phyloP scores from a whole-genome alignment of 2,113 vertebrate species.

The Gallinago undulata region DNA sequence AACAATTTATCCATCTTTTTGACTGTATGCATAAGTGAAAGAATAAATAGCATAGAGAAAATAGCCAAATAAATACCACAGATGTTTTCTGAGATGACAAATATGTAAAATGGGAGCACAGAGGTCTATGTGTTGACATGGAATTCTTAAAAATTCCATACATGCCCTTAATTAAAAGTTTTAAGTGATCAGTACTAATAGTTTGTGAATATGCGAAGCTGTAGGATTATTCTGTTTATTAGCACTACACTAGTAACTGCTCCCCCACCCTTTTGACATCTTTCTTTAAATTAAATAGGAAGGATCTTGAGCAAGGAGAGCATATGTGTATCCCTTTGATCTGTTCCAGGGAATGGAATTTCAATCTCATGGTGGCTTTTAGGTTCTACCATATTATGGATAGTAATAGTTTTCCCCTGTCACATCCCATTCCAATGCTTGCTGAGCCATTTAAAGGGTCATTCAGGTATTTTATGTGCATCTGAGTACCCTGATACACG shows the following conservation, averaged over 20 bases:
- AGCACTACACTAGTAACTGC: not conserved
- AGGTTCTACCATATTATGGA: not conserved
- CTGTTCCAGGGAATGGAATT: not conserved
- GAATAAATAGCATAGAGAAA: not conserved
- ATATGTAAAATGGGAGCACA: not conserved
- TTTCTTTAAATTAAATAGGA: not conserved
- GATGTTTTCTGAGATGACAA: not conserved
- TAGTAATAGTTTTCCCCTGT: not conserved
- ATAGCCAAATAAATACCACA: not conserved
- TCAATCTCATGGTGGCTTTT: not conserved
- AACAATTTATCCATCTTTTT: constrained; percentile 4
- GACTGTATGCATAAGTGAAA: not conserved
- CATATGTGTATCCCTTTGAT: not conserved
- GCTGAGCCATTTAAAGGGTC: not conserved
- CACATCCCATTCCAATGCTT: not conserved
- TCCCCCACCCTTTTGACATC: accelerated
- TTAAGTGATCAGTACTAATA: not conserved
- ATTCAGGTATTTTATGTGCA: not conserved
- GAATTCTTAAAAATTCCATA: not conserved
- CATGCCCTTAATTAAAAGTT: not conserved
- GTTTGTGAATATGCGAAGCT: not conserved
- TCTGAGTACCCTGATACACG: not conserved
- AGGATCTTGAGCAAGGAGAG: not conserved
- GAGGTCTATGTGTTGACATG: not conserved
- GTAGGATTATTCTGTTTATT: not conserved